These are phyloP conservation scores for Pomacea maculata DNA, from an alignment of 1,140 invertebrate species.

Conservation along the genomic window DNA sequence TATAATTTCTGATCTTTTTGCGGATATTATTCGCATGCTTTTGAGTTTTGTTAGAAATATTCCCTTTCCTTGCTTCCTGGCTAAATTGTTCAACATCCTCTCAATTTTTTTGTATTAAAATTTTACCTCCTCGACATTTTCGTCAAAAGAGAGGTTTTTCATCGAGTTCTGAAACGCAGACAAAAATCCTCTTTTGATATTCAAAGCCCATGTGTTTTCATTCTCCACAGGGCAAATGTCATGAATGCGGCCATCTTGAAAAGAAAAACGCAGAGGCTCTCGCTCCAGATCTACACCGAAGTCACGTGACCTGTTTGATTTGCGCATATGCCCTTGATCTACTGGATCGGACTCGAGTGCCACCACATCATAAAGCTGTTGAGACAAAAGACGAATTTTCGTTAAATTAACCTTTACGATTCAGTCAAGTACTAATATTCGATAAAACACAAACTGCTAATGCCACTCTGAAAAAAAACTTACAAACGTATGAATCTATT, in stretches of 20 bases:
- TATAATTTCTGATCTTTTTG: too few relatives aligned
- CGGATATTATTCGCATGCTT: too few relatives aligned
- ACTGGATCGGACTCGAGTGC: slow-evolving; percentile 36
- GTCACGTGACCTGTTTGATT: slow-evolving; percentile 17
- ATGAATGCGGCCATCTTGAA: slow-evolving; percentile 67
- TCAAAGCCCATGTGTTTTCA: slow-evolving; percentile 83
- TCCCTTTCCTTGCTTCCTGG: too few relatives aligned
- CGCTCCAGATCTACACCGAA: slow-evolving; percentile 38
- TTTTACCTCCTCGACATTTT: slow-evolving; percentile 64
- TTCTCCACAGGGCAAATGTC: slow-evolving; percentile 57
- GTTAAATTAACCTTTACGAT: too few relatives aligned
- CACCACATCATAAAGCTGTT: slow-evolving; percentile 34
- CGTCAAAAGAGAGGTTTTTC: slow-evolving; percentile 82
- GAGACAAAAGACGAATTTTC: slow-evolving; percentile 2
- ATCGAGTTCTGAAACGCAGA: slow-evolving; percentile 90
- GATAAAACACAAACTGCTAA: too few relatives aligned
- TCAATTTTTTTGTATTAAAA: too few relatives aligned
- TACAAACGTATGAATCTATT: too few relatives aligned
- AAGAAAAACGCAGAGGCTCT: slow-evolving; percentile 70
- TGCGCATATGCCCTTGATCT: slow-evolving; percentile 8
- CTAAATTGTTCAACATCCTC: too few relatives aligned
- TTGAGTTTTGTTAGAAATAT: too few relatives aligned
- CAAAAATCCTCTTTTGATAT: slow-evolving; percentile 87
- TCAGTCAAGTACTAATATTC: too few relatives aligned
- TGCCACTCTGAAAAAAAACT: too few relatives aligned